Conservation (phyloP, 2,797 vertebrate species). For the Lemur catta region DNA sequence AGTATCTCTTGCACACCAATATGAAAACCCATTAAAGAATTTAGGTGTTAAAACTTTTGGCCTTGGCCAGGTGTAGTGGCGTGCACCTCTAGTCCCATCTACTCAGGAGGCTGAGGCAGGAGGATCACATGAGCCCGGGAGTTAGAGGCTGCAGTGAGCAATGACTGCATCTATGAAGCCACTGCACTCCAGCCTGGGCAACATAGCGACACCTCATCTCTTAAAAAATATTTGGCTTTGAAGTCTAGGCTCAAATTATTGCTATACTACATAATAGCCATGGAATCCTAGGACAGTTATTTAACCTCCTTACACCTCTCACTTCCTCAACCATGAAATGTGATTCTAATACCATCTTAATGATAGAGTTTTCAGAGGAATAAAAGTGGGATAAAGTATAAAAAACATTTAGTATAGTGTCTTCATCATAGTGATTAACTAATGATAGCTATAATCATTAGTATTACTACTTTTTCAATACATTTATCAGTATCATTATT, state of each 20-base stretch:
- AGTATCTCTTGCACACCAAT: not conserved
- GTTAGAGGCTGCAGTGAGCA: not conserved
- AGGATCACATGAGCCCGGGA: not conserved
- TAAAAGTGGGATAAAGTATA: not conserved
- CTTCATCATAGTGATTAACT: not conserved
- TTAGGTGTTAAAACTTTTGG: not conserved
- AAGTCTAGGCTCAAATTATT: not conserved
- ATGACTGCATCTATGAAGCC: not conserved
- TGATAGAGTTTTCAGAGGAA: not conserved
- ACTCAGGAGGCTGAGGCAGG: not conserved
- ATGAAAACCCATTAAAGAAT: not conserved
- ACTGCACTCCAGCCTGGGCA: not conserved
- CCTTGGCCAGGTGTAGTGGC: too few species aligned
- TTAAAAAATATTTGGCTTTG: not conserved
- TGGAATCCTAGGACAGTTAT: not conserved
- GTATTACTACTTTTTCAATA: not conserved
- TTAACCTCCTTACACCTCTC: not conserved
- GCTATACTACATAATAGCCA: not conserved
- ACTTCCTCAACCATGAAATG: not conserved
- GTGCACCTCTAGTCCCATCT: not conserved
- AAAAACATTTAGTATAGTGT: not conserved
- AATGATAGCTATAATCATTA: not conserved
- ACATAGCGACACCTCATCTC: not conserved
- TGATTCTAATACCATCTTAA: not conserved
- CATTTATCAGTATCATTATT: slow-evolving; percentile 23